Percentiles rank a stretch among this genome's conserved stretches.
Conservation (phyloP, 2,113 vertebrate species). For the Triplophysa tibetana region DNA sequence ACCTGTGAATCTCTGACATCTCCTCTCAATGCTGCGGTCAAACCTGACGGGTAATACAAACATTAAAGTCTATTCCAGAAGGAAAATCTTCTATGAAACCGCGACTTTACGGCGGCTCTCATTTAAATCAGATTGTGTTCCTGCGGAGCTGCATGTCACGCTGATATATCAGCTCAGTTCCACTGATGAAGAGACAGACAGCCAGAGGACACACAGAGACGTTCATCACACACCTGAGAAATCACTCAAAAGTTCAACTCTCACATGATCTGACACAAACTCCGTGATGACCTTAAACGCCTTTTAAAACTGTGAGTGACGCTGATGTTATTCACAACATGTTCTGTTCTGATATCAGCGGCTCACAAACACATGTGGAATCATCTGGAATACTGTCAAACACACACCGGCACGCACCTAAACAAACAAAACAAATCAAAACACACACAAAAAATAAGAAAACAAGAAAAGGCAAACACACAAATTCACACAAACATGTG, state of each 20-base stretch:
- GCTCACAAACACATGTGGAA: background rate
- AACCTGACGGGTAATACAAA: constrained; percentile 26
- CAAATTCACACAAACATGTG: too few species aligned
- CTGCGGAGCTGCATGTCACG: constrained; percentile 48
- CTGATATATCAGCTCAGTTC: constrained; percentile 52
- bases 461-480: too few species aligned
- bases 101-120: constrained; percentile 2
- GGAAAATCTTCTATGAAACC: background rate
- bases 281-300: constrained; percentile 4
- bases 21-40: constrained; percentile 9
- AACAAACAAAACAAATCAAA: too few species aligned
- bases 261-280: background rate
- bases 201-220: constrained; percentile 46
- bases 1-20: too few species aligned
- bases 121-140: constrained; percentile 49
- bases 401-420: background rate
- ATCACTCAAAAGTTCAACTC: constrained; percentile 35
- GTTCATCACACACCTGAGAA: constrained; percentile 36
- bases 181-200: constrained; percentile 52
- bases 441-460: too few species aligned
- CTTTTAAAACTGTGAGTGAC: constrained; percentile 10
- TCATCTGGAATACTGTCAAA: background rate
- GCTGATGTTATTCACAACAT: too few species aligned
- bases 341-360: background rate
- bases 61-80: constrained; percentile 21